These are phyloP conservation scores for Polia nebulosa DNA, from an alignment of 2,888 invertebrate genomes.

Conservation along the genomic window DNA sequence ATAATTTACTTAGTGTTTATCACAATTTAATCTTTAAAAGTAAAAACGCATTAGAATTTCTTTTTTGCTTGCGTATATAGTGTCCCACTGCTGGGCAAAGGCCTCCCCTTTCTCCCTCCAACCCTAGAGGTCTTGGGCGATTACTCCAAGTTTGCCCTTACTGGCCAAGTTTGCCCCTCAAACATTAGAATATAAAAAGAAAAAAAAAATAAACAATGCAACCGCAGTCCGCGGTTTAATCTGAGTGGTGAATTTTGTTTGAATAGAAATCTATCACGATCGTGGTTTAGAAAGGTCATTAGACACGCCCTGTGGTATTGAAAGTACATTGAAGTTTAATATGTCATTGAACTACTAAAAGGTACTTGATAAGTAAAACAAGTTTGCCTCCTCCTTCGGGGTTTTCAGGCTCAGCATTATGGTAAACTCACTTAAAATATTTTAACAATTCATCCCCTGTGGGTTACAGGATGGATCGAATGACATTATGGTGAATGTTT, in stretches of 20 bases:
- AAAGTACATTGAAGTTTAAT: constrained; percentile 30
- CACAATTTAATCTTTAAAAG: background rate
- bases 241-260: background rate
- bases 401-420: background rate
- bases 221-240: background rate
- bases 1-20: background rate
- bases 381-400: constrained; percentile 8
- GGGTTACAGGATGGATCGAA: constrained; percentile 11
- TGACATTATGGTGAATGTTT: constrained; percentile 21
- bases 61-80: too few relatives aligned
- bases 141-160: too few relatives aligned
- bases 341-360: constrained; percentile 43
- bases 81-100: too few relatives aligned
- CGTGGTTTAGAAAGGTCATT: constrained; percentile 13
- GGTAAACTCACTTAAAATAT: constrained; percentile 26
- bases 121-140: too few relatives aligned
- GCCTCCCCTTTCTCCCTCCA: too few relatives aligned
- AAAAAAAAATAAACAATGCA: constrained; percentile 4
- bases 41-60: too few relatives aligned
- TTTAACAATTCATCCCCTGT: constrained; percentile 3
- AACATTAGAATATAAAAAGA: too few relatives aligned
- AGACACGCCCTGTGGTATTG: constrained; percentile 29
- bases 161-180: too few relatives aligned
- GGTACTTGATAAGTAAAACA: constrained; percentile 12
- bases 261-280: constrained; percentile 5